These are phyloP conservation scores for Babylonia areolata DNA, from an alignment of 1,140 invertebrate species.

Conservation along the genomic window DNA sequence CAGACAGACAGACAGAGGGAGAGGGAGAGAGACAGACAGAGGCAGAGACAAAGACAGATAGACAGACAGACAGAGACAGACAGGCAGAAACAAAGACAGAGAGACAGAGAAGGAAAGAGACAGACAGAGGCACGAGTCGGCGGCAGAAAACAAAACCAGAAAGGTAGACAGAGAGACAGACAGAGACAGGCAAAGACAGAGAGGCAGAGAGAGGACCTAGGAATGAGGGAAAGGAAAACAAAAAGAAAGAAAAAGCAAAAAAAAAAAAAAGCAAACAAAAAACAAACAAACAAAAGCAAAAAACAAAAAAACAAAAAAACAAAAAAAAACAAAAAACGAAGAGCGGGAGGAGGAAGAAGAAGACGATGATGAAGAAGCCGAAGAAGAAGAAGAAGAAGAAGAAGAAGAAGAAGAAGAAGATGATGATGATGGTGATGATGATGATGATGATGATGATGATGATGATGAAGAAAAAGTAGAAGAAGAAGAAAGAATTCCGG, in stretches of 20 bases:
- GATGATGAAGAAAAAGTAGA: no score
- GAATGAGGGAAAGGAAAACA: background rate
- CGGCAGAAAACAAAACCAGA: background rate
- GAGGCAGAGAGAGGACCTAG: background rate
- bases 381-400: no score
- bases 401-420: background rate
- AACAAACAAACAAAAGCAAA: background rate
- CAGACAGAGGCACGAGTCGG: background rate
- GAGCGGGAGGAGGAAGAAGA: no score
- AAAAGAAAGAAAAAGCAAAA: background rate
- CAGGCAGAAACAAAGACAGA: no score
- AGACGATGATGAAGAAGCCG: no score
- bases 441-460: background rate
- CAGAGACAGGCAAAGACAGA: background rate
- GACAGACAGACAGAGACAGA: no score
- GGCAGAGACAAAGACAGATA: no score
- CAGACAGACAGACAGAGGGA: no score
- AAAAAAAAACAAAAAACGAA: no score
- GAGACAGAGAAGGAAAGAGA: background rate
- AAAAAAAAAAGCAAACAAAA: conserved; percentile 1
- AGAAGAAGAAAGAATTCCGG: no score
- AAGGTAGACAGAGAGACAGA: background rate
- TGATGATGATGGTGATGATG: no score
- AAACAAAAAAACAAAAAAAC: background rate
- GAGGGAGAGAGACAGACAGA: no score